Base-by-base conservation (phyloP, 2,888 invertebrate species). In the Leptinotarsa tumamoca region DNA sequence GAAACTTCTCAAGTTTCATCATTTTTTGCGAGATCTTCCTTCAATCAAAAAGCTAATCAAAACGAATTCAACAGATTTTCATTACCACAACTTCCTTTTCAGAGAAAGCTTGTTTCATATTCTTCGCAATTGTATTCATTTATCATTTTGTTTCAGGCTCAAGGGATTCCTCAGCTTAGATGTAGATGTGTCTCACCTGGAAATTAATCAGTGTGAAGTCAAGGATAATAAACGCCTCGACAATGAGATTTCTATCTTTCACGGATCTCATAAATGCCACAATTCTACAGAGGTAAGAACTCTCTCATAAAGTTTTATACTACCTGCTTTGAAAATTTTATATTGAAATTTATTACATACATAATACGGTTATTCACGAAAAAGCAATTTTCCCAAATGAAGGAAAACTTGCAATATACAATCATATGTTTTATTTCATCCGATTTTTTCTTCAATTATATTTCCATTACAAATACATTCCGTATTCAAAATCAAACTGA, bases 221-320 rank as follows among this genome's bases (percentile, higher is more conserved):
- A 58, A 84, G 85, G 72, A 67, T 33, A 71, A 69, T 33, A 63
- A 74, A 52, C 61, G 69, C 85, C 78, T 88, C 84, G 71, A 81
- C 58, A 82, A 92, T 85, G 94, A 95, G 87, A 93, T 96, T 83
- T 92, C 92, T 86, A 93, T 94, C 15, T 96, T 97, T 87, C 93
- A 94, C 82, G 95, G 95, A 80, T 96, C 96, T 27, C 97, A 97
- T 89, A 96, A 96, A 90, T 97, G 97, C 87, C 95, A 96, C 85
- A 93, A 93, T 85, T 90, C 91, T 81, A 95, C 95, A 69, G 91
- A 92, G 90, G 96, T 96, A 90, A 91, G 91, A 89, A 5, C n/a
- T 52, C 49, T 14, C 50, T 58, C 66, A 21, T 7, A 3, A n/a
- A 21, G 14, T 67, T n/a, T 4, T 4, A 18, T 50, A 21, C 7